A percentile compares a stretch with the other conserved stretches of the same genome.
phyloP scores from a whole-genome alignment of 2,888 invertebrate genomes.

The Apodemia hepburni region DNA sequence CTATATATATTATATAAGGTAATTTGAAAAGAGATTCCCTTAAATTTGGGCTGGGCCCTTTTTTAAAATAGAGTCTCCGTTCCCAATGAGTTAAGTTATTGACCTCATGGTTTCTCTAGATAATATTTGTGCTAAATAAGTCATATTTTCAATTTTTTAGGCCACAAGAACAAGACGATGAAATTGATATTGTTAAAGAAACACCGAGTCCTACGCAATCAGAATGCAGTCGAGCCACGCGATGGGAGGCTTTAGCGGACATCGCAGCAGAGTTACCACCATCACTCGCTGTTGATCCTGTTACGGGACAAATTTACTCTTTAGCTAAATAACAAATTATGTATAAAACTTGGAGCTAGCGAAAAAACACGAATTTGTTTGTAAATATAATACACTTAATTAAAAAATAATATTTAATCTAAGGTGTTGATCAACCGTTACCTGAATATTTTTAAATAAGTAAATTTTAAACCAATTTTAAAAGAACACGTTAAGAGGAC shows the following conservation, averaged over 20 bases:
- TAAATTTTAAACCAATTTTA: no score
- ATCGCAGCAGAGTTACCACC: constrained; percentile 78
- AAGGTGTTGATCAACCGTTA: not conserved
- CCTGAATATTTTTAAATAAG: no score
- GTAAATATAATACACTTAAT: not conserved
- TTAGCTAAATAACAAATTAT: constrained; percentile 53
- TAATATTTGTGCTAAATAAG: no score
- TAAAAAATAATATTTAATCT: not conserved
- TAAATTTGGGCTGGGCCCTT: no score
- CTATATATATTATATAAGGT: no score
- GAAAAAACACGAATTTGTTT: not conserved
- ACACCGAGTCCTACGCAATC: constrained; percentile 57
- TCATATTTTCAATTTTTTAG: not conserved
- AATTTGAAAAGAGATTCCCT: no score
- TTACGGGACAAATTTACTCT: constrained; percentile 69
- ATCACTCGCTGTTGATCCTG: constrained; percentile 68
- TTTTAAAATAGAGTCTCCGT: no score
- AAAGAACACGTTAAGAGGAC: no score
- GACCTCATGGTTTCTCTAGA: no score
- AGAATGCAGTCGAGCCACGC: constrained; percentile 72
- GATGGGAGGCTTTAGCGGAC: constrained; percentile 82
- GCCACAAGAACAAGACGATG: constrained; percentile 23
- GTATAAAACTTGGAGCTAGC: not conserved
- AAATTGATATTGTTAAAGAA: constrained; percentile 34
- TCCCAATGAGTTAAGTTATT: no score